A percentile compares a stretch with the other conserved stretches of the same genome.
Evolutionary conservation across 2,113 vertebrate genomes (phyloP).

Genomic region (Tachysurus fulvidraco): DNA sequence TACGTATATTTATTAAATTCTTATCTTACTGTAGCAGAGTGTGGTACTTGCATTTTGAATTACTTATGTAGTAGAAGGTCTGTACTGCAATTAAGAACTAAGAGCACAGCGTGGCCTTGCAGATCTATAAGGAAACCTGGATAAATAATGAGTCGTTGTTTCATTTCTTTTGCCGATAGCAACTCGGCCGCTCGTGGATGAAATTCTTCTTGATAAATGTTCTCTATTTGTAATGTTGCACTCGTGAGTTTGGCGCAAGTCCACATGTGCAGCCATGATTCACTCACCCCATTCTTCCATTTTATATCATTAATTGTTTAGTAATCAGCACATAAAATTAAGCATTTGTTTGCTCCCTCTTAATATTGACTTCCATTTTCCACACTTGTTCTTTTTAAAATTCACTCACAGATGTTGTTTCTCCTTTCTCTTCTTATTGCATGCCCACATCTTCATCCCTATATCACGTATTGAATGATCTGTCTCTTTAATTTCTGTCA

Average conservation of each 20-base stretch:
- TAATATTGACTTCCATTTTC: not conserved
- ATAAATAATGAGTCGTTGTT: not conserved
- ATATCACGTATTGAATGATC: not conserved
- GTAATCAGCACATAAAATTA: not conserved
- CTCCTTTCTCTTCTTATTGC: not conserved
- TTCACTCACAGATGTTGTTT: not conserved
- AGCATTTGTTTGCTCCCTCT: not conserved
- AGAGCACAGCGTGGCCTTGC: not conserved
- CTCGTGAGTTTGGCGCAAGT: not conserved
- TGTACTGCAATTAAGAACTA: not conserved
- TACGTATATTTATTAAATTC: constrained; percentile 18
- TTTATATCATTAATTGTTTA: not conserved
- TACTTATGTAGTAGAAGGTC: not conserved
- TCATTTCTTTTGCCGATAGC: constrained; percentile 6
- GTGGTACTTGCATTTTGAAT: constrained; percentile 5
- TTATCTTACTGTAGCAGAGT: constrained; percentile 21
- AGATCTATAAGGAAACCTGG: not conserved
- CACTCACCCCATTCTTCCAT: not conserved
- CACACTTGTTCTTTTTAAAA: not conserved
- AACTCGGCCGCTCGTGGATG: not conserved
- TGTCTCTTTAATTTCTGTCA: not conserved
- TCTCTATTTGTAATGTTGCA: not conserved
- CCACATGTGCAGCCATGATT: not conserved
- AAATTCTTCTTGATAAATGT: not conserved
- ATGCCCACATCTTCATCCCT: not conserved